Conservation (phyloP, 2,113 vertebrate species). For the Mixornis gularis region DNA sequence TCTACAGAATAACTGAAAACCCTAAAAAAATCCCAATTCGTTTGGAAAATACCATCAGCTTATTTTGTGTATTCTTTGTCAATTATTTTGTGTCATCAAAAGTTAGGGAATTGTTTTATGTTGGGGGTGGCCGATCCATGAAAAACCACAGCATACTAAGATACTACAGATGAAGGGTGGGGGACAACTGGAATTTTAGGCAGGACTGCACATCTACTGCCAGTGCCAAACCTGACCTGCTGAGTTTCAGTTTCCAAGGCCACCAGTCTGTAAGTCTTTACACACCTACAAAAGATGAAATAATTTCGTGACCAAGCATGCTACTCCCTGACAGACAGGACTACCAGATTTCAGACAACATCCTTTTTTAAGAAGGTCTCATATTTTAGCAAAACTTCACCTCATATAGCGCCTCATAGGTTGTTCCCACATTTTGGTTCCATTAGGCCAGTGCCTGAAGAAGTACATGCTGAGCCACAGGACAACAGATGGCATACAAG, state of each 20-base stretch:
- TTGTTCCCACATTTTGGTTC: not conserved
- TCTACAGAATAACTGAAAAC: not conserved
- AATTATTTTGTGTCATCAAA: not conserved
- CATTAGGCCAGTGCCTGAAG: not conserved
- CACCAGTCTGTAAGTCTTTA: not conserved
- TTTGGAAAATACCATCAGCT: not conserved
- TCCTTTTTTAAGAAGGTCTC: not conserved
- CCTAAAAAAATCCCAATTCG: not conserved
- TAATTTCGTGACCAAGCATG: not conserved
- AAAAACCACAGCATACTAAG: not conserved
- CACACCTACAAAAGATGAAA: not conserved
- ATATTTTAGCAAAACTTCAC: not conserved
- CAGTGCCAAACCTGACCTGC: not conserved
- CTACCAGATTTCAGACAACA: not conserved
- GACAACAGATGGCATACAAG: constrained; percentile 38
- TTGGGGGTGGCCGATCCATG: not conserved
- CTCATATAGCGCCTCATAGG: not conserved
- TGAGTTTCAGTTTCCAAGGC: not conserved
- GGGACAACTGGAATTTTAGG: not conserved
- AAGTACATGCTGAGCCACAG: not conserved
- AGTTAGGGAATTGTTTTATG: not conserved
- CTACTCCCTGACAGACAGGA: not conserved
- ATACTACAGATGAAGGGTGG: not conserved
- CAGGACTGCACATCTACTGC: not conserved
- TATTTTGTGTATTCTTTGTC: not conserved